Base-by-base conservation (phyloP, 2,797 vertebrate species). In the Coranthus polyacanthus region DNA sequence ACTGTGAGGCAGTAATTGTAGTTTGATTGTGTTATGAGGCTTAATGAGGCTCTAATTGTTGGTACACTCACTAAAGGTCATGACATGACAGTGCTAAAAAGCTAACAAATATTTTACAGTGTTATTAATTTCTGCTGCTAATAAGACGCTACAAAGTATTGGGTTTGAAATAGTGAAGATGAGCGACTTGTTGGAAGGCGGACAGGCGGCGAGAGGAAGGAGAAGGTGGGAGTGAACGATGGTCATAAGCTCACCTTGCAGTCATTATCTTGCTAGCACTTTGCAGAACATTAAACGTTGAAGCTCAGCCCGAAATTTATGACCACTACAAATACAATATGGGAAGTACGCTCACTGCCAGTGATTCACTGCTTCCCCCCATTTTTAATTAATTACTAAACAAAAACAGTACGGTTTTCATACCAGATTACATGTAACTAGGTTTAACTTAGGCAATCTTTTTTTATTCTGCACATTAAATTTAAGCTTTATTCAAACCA, bases 231-330 rank as follows among this genome's bases (percentile, higher is more conserved):
- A 65, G 54, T 72, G 63, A 66, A 47, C 32, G 44, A 68, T 54
- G 66, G 45, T 67, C 51, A 53, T 41, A 64, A 75, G 54, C 46
- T 65, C 18, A 45, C 47, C 49, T 45, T 79, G 64, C 45, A 60
- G 68, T 78, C 74, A 70, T 78, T 73, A 73, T 49, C 50, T 60
- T 73, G 66, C 47, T 10, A 62, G 79, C 74, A 50, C 55, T 71
- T 53, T 62, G 44, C 44, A 38, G 57, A 42, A 51, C 64, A 68
- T 83, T 80, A 79, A 39, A 54, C 57, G 53, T 39, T 80, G 80
- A 65, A 82, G 73, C 70, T 65, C 41, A 83, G 64, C 52, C 43
- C 68, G 53, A 72, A 58, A 66, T 86, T 72, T 79, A 85, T 66
- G 71, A 85, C 72, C 29, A 20, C 54, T 75, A 59, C 59, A 68